A percentile compares a stretch with the other conserved stretches of the same genome.
phyloP scores from a whole-genome alignment of 2,888 invertebrate genomes.

The Tanaodytes sp. region DNA sequence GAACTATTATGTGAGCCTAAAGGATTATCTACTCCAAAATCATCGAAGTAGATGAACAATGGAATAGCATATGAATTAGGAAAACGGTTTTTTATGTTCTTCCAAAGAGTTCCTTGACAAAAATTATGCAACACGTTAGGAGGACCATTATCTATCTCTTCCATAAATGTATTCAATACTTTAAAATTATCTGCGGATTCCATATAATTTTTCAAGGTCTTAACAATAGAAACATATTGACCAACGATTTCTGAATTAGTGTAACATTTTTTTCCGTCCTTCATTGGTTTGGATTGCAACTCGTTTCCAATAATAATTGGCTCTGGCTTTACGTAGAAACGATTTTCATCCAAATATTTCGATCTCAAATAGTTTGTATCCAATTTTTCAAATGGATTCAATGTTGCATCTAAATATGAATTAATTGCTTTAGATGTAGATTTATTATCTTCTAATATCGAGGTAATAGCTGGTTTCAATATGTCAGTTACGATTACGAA shows the following conservation, averaged over 20 bases:
- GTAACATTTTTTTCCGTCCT: neutral
- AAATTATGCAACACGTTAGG: conserved; percentile 9
- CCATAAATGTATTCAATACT: neutral
- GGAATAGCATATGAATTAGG: conserved; percentile 22
- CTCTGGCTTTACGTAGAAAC: neutral
- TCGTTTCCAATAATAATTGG: neutral
- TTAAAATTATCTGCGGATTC: conserved; percentile 1
- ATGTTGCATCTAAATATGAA: neutral
- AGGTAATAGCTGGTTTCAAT: neutral
- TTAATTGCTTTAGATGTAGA: neutral
- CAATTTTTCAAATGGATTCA: conserved; percentile 4
- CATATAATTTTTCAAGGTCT: conserved; percentile 1
- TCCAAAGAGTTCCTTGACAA: conserved; percentile 32
- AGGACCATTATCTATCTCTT: neutral
- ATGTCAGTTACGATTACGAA: neutral
- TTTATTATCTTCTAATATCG: neutral
- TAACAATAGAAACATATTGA: neutral
- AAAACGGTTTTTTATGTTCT: conserved; percentile 16
- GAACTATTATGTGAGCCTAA: conserved; percentile 23
- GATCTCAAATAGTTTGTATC: neutral
- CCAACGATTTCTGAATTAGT: neutral
- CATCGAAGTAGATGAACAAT: conserved; percentile 28
- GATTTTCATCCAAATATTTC: neutral
- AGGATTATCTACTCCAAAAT: conserved; percentile 27
- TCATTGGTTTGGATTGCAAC: neutral